These are phyloP conservation scores for Oscheius sp. DNA, from an alignment of 2,888 invertebrate species.

Conservation along the genomic window DNA sequence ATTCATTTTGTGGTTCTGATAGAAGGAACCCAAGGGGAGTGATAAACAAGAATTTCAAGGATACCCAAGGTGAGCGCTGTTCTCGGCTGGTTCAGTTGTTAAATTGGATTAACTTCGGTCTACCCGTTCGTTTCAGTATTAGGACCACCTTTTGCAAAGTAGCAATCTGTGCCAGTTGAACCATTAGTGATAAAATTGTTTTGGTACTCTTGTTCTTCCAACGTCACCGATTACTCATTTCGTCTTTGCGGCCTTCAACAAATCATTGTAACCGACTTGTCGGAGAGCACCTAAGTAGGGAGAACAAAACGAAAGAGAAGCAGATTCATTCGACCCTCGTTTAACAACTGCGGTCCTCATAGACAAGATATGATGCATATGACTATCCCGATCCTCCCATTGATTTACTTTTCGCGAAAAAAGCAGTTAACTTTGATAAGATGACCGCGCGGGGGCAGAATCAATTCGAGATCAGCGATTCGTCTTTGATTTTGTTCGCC, in stretches of 20 bases:
- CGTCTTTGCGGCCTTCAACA: slow-evolving; percentile 28
- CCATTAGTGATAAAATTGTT: neutral
- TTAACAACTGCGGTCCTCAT: too few species aligned
- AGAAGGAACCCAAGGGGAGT: neutral
- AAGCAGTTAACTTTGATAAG: slow-evolving; percentile 26
- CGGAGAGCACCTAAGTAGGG: too few species aligned
- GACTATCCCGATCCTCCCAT: neutral
- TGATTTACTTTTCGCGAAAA: slow-evolving; percentile 22
- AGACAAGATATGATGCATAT: too few species aligned
- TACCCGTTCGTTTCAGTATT: neutral
- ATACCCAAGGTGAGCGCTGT: slow-evolving; percentile 27
- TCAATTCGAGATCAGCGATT: slow-evolving; percentile 35
- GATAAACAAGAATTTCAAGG: slow-evolving; percentile 34
- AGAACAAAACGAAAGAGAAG: too few species aligned
- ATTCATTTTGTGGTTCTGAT: too few species aligned
- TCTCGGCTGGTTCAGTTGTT: slow-evolving; percentile 10
- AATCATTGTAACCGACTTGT: slow-evolving; percentile 32
- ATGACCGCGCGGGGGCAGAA: slow-evolving; percentile 22
- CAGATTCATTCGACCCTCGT: too few species aligned
- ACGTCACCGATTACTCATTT: slow-evolving; percentile 21
- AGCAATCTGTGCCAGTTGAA: neutral
- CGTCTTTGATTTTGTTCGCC: slow-evolving; percentile 39
- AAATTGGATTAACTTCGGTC: neutral
- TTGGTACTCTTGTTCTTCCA: slow-evolving; percentile 8
- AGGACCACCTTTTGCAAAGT: neutral